Evolutionary conservation across 2,797 vertebrate genomes (phyloP), one percentile per base, ranked within the genome.

Genomic region (Paedocypris micromegethes): DNA sequence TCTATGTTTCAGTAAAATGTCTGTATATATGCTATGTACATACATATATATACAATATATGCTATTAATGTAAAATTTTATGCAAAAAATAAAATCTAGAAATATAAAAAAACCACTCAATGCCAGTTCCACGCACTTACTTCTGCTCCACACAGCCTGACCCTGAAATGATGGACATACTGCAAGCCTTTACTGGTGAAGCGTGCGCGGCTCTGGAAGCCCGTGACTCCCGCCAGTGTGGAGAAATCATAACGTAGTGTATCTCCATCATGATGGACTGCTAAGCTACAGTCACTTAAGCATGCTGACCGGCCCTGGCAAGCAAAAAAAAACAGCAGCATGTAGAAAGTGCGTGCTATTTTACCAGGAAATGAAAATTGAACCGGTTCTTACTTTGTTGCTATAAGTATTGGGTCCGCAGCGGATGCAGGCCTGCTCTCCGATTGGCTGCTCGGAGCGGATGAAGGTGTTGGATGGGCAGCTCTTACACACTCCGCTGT

Each of bases 101-200:
- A 39, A 42, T n/a, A 37, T 2, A 68, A 37, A 42, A 42, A 59
- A 54, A 58, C 51, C 9, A 46, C 4, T 43, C 23, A 7, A n/a
- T 5, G 39, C 9, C 37, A 7, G 4, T 43, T 53, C 4, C 23
- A 43, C n/a, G 6, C 8, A 44, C 68, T 86, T 84, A 97, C 96
- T 91, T 97, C 85, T 70, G 88, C 85, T 46, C 96, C 94, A 51
- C 96, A 99, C 68, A 96, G 89, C 59, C 83, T 90, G 67, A 98
- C 57, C 73, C 79, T 93, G 80, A 97, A 97, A 72, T 79, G 86
- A 45, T 94, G 92, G 77, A 91, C 92, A 77, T 95, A 99, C 70
- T 84, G 88, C 74, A 95, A 86, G 61, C 96, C 96, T 84, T 91
- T 95, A 75, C 74, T 87, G 70, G 96, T 97, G 87, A 98, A 98